These are phyloP conservation scores for Brachirus orientalis DNA, from an alignment of 2,113 vertebrate species.

Conservation along the genomic window DNA sequence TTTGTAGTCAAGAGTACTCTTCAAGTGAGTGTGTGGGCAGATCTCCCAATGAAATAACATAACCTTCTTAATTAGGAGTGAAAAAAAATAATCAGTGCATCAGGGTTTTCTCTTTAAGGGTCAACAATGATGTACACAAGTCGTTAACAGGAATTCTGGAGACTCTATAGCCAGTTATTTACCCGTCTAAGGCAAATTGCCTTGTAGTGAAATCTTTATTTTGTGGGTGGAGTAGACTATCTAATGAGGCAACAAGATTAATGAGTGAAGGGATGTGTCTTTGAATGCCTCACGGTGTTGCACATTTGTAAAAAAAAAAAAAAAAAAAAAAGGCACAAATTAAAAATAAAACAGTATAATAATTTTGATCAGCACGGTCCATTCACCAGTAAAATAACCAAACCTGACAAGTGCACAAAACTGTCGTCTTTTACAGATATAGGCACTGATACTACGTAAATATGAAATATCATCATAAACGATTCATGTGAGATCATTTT, in stretches of 20 bases:
- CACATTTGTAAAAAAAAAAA: no score
- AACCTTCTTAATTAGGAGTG: conserved; percentile 1
- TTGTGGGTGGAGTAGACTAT: neutral
- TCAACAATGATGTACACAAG: conserved; percentile 4
- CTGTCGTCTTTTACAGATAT: no score
- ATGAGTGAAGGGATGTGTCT: neutral
- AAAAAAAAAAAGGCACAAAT: no score
- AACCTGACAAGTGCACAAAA: neutral
- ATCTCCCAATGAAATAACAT: neutral
- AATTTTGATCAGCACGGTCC: neutral
- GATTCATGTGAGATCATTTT: no score
- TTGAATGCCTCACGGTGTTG: no score
- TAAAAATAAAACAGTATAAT: no score
- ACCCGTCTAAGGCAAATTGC: neutral
- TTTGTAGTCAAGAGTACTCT: neutral
- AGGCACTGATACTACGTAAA: no score
- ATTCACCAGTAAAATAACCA: neutral
- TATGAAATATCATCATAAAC: no score
- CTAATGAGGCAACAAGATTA: neutral
- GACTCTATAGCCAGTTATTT: neutral
- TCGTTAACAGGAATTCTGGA: neutral
- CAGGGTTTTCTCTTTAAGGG: neutral
- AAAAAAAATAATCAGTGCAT: conserved; percentile 11
- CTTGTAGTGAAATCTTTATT: neutral
- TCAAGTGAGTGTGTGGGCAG: neutral